Evolutionary conservation across 35 echinoderm and acorn worm genomes (phyloP).

Genomic region (Apostichopus parvimensis): DNA sequence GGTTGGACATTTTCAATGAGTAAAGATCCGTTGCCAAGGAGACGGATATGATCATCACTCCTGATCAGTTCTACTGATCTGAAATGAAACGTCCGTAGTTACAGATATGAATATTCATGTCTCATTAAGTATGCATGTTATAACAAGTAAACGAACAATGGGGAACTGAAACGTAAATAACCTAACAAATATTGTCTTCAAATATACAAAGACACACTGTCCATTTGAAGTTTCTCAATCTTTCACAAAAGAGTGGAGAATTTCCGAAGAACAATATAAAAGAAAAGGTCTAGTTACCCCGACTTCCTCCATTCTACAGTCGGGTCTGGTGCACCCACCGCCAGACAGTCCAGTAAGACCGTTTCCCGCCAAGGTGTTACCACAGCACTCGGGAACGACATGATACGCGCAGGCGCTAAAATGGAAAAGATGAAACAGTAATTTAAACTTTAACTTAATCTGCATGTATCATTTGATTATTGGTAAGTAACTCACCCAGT

Average conservation of each 20-base stretch:
- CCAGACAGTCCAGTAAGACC: slow-evolving; percentile 76
- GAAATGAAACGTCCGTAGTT: not conserved
- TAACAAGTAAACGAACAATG: no score
- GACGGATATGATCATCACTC: slow-evolving; percentile 51
- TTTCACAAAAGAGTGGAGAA: no score
- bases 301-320: slow-evolving; percentile 80
- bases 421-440: no score
- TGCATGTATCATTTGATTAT: no score
- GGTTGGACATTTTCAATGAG: slow-evolving; percentile 65
- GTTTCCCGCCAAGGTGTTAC: slow-evolving; percentile 79
- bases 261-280: no score
- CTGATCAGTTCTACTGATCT: slow-evolving; percentile 60
- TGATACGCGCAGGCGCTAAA: slow-evolving; percentile 84
- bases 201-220: no score
- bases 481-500: no score
- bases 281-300: slow-evolving; percentile 38
- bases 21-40: slow-evolving; percentile 77
- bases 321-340: slow-evolving; percentile 75
- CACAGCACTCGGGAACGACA: slow-evolving; percentile 81
- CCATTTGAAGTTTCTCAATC: no score
- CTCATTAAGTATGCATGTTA: no score
- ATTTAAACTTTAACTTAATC: no score
- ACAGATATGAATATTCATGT: not conserved
- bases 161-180: no score
- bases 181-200: no score